Percentiles rank a stretch among this genome's conserved stretches.
Evolutionary conservation across 2,797 vertebrate species (phyloP).

Genomic region (Hafferia zeledoni): DNA sequence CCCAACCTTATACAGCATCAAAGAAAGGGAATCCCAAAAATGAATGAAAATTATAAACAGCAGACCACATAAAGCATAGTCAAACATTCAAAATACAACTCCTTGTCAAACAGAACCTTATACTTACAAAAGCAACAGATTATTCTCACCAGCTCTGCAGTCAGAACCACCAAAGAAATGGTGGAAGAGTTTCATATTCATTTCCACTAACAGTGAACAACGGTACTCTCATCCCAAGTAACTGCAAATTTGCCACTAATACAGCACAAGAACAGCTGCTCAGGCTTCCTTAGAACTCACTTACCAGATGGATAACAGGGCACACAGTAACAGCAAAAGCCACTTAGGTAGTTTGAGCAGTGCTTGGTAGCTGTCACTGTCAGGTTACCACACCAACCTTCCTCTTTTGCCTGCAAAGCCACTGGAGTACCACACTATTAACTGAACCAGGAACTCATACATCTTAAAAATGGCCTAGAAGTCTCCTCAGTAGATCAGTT

Average conservation of each 20-base stretch:
- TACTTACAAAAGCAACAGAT: neutral
- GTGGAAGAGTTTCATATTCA: neutral
- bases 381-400: neutral
- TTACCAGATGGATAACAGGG: neutral
- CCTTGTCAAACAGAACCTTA: neutral
- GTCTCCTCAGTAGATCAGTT: neutral
- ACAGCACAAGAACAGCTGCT: neutral
- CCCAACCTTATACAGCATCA: neutral
- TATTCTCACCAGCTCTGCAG: neutral
- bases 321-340: neutral
- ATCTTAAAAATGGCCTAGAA: neutral
- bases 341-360: neutral
- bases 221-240: accelerated
- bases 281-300: neutral
- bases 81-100: neutral
- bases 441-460: neutral
- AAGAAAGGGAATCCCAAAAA: neutral
- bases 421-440: neutral
- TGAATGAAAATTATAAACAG: neutral
- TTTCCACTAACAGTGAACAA: neutral
- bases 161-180: neutral
- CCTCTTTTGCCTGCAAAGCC: neutral
- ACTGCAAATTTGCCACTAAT: neutral
- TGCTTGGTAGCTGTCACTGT: neutral
- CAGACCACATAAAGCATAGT: neutral